Percentiles rank a stretch among this genome's conserved stretches.
Evolutionary conservation across 1,140 invertebrate species (phyloP).

Genomic region (Tetramorium parvispinum): DNA sequence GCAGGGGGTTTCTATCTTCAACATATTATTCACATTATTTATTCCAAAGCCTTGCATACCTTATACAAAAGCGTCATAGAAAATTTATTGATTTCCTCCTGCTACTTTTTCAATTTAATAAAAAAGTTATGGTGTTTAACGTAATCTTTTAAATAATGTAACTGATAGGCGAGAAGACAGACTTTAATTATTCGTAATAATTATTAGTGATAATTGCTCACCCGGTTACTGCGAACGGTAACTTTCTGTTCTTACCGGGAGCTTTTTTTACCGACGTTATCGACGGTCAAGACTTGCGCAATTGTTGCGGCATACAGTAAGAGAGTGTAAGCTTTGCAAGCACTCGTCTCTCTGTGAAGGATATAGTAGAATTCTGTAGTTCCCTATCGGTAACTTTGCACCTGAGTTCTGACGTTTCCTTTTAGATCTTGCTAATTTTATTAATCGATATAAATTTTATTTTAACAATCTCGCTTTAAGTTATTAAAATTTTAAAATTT

Average conservation of each 20-base stretch:
- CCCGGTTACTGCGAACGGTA: constrained; percentile 21
- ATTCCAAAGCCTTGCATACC: neutral
- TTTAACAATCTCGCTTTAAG: neutral
- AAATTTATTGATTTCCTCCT: neutral
- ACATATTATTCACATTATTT: neutral
- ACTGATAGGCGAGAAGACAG: neutral
- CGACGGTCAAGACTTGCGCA: constrained; percentile 51
- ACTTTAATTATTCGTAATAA: neutral
- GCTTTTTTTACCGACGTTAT: constrained; percentile 68
- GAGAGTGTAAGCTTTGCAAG: constrained; percentile 10
- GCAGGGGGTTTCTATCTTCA: neutral
- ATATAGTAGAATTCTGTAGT: neutral
- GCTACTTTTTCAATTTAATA: neutral
- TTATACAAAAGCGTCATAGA: neutral
- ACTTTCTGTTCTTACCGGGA: neutral
- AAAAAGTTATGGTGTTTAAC: neutral
- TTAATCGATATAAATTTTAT: neutral
- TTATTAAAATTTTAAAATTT: neutral
- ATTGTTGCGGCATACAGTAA: neutral
- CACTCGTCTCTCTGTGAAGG: neutral
- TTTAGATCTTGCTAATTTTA: neutral
- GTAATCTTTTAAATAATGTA: neutral
- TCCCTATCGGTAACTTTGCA: constrained; percentile 55
- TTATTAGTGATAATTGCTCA: neutral
- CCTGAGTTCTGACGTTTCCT: neutral